Base-by-base conservation (phyloP, 2,888 invertebrate species). In the Drosophila affinis region DNA sequence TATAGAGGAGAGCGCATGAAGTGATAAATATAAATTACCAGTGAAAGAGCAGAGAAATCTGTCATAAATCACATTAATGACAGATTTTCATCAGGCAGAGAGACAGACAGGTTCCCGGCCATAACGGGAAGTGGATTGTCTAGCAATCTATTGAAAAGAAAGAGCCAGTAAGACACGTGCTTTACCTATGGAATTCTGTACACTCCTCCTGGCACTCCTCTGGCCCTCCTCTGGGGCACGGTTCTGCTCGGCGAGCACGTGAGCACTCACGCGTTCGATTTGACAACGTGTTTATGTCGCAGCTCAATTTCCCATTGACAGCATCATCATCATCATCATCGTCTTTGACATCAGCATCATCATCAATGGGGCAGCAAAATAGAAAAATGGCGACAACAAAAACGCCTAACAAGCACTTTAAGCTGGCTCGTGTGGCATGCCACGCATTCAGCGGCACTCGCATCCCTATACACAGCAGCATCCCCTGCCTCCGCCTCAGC, bases 291-390 rank as follows among this genome's bases (percentile, higher is more conserved):
- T 85, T 83, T 87, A 82, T 87, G 87, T 69, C 80, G 69, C 71
- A 85, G 86, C 83, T 83, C 83, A 87, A 83, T 83, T 83, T 79
- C 85, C 82, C 78, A 87, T 76, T 85, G 87, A 87, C 87, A 84
- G 85, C 82, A 76, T 63, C 87, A 76, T 53, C 71, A 56, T 56
- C 65, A 54, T 55, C 70, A 69, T 55, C 63, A 65, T 58, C 63
- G 62, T 58, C 67, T 32, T 60, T 29, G 14, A 6, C 48, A 29
- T 53, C 61, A 18, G 10, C n/a, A 4, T 24, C 60, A 46, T 58
- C 71, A 72, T 71, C 70, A 71, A 62, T 71, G 44, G 44, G 72
- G 54, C 53, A 58, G 47, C 62, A 57, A 63, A 71, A 75, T 72
- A 67, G 75, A 32, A 32, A 54, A 75, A 59, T 54, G 60, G 55